These are phyloP conservation scores for Crypturellus undulatus DNA, from an alignment of 2,113 vertebrate genomes.

Conservation along the genomic window DNA sequence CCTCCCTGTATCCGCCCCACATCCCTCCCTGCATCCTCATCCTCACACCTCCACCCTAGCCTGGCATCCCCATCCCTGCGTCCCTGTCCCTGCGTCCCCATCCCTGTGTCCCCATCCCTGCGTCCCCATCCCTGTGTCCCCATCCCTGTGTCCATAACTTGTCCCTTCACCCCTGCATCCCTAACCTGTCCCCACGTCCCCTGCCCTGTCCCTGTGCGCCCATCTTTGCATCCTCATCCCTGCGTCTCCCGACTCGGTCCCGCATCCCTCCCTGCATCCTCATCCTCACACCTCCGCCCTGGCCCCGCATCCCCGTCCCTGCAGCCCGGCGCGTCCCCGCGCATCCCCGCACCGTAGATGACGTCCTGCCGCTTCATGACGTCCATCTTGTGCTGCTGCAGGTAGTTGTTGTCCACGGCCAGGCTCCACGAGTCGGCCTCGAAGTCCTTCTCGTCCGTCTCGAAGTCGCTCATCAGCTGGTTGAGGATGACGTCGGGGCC, in stretches of 20 bases:
- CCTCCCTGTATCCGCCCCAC: too few relatives aligned
- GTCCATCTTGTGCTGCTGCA: conserved; percentile 91
- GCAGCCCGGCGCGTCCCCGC: too few relatives aligned
- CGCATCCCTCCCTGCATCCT: background rate
- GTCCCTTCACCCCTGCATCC: too few relatives aligned
- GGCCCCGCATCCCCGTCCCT: too few relatives aligned
- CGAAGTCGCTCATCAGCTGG: conserved; percentile 88
- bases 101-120: too few relatives aligned
- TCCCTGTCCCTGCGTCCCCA: too few relatives aligned
- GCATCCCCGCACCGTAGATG: conserved; percentile 85
- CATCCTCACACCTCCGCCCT: background rate
- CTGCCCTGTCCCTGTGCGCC: background rate
- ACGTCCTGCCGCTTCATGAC: conserved; percentile 95
- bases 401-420: conserved; percentile 86
- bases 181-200: too few relatives aligned
- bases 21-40: too few relatives aligned
- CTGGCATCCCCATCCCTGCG: background rate
- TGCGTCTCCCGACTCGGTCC: background rate
- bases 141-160: too few relatives aligned
- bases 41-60: too few relatives aligned
- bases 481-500: conserved; percentile 81
- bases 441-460: conserved; percentile 87
- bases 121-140: too few relatives aligned
- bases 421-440: conserved; percentile 93
- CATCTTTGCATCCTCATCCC: background rate